Conservation (phyloP, 37 sponge, comb jelly and placozoan genomes). For the Axinella damicornis region DNA sequence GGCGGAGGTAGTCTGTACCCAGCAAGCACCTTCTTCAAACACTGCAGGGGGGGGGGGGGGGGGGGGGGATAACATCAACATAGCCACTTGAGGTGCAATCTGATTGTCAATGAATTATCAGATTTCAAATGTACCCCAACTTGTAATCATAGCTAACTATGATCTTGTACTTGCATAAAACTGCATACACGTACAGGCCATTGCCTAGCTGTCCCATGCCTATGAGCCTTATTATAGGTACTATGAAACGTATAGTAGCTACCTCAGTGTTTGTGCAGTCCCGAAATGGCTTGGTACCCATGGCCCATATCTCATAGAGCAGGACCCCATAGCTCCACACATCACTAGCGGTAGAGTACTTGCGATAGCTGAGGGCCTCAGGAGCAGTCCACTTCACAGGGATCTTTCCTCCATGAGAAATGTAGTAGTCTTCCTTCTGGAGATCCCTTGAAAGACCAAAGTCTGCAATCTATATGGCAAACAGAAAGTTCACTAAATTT, state of each 20-base stretch:
- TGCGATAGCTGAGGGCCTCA: constrained; percentile 1
- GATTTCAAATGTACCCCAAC: too few species aligned
- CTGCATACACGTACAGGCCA: too few species aligned
- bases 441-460: constrained; percentile 12
- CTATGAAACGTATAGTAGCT: too few species aligned
- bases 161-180: neutral
- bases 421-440: neutral
- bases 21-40: constrained; percentile 25
- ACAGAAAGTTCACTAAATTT: too few species aligned
- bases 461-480: constrained; percentile 14
- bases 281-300: neutral
- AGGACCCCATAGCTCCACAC: constrained; percentile 8
- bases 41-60: too few species aligned
- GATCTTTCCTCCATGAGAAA: constrained; percentile 3
- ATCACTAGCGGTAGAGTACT: constrained; percentile 3
- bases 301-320: constrained; percentile 11
- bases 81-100: too few species aligned
- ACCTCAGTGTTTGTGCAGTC: neutral
- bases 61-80: too few species aligned
- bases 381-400: constrained; percentile 17
- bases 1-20: constrained; percentile 57
- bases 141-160: too few species aligned
- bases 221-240: too few species aligned
- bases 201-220: too few species aligned
- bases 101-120: too few species aligned